Evolutionary conservation across 2,888 invertebrate species (phyloP), one percentile per base, ranked within the genome.

Genomic region (Eledona agricola): DNA sequence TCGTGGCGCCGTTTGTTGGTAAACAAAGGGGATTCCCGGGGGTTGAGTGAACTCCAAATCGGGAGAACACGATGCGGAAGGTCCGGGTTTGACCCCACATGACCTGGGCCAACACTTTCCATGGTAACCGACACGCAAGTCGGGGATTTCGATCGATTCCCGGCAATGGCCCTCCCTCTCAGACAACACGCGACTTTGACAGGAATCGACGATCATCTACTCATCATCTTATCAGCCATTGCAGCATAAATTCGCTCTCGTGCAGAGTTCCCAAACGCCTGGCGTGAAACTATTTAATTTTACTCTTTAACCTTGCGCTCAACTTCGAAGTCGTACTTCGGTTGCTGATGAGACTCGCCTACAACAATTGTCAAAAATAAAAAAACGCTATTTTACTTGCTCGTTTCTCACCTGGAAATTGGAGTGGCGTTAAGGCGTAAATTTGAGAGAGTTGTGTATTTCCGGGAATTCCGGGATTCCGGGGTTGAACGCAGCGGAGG

Each of bases 91-190:
- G 77, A 77, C 76, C 77, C 72, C 75, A 59, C 72, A 71, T 77
- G 77, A 77, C 77, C 77, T 75, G 76, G 75, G 74, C 73, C 75
- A 77, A 77, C 77, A 77, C 77, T 77, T 77, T 77, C 77, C 76
- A 77, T 77, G 77, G 76, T 77, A 77, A 77, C 77, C 76, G 73
- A 71, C 76, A 76, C 77, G 76, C 76, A 76, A 74, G 72, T 74
- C 73, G 70, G 70, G 70, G 67, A 70, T 65, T 65, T 61, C 69
- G 71, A 76, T 76, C 76, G 76, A 76, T 76, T 73, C 67, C 63
- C 63, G 59, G 63, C 49, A 17, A 55, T 62, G 57, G 59, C 61
- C 63, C 59, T 57, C 52, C 59, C 63, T 57, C 59, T 52, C 59
- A 57, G 55, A 63, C 59, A 55, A 46, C 52, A 52, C 40, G 46